phyloP scores from a whole-genome alignment of 2,888 invertebrate species.

The Sarcophaga caerulescens region DNA sequence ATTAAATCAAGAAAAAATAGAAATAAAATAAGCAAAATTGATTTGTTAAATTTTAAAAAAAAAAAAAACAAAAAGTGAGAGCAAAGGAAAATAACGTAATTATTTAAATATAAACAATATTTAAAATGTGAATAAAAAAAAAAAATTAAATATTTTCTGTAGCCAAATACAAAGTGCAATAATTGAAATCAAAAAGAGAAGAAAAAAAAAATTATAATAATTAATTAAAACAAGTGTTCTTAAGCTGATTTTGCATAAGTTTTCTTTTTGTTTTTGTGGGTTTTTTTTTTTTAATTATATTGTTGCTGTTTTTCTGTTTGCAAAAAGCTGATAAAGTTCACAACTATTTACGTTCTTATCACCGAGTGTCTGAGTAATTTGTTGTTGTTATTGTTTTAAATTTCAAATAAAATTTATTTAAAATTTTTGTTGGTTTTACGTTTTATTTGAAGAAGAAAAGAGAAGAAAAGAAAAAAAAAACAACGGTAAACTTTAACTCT shows the following conservation, averaged over 20 bases:
- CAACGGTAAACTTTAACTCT: slow-evolving; percentile 8
- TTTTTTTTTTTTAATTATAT: not conserved
- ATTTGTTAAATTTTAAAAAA: slow-evolving; percentile 38
- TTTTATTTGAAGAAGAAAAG: not conserved
- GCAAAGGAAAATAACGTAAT: slow-evolving; percentile 16
- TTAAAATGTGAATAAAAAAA: not conserved
- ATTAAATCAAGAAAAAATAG: slow-evolving; percentile 10
- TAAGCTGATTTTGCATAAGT: slow-evolving; percentile 23
- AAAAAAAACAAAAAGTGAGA: not conserved
- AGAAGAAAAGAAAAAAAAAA: not conserved
- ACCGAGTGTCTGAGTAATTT: slow-evolving; percentile 37
- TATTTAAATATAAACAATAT: slow-evolving; percentile 7
- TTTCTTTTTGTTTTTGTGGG: not conserved
- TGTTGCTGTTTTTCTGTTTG: no score
- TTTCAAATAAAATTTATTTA: not conserved
- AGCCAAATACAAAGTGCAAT: slow-evolving; percentile 7
- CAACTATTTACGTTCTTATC: slow-evolving; percentile 47
- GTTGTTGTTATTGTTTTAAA: slow-evolving; percentile 9
- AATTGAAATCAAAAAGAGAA: slow-evolving; percentile 29
- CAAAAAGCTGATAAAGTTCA: slow-evolving; percentile 45
- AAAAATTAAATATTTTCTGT: not conserved
- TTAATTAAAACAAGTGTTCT: slow-evolving; percentile 47
- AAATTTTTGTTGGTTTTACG: not conserved
- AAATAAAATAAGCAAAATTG: slow-evolving; percentile 47
- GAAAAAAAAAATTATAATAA: slow-evolving; percentile 2